Evolutionary conservation across 2,888 invertebrate genomes (phyloP), one percentile per base, ranked within the genome.

Genomic region (Apamea anceps): DNA sequence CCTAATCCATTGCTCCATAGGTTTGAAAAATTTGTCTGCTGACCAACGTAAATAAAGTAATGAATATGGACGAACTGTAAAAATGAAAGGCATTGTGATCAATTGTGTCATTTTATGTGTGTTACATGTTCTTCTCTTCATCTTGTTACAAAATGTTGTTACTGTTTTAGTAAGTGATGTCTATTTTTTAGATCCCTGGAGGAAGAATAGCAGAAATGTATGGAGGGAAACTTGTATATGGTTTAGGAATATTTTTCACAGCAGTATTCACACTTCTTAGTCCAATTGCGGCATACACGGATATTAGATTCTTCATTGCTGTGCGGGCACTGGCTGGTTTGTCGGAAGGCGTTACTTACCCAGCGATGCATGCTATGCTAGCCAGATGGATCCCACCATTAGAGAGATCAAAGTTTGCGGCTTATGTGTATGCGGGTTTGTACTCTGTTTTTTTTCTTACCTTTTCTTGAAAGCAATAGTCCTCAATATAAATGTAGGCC

Each of bases 341-440:
- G 93, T 98, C 98, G 0, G 99, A 99, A 97, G 99, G 99, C 57
- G 99, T 99, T 10, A 99, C 99, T 13, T 99, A 99, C 95, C 99
- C 99, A 28, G 98, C 99, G 0, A 99, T 99, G 99, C 99, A 99
- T 94, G 98, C 98, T 32, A 98, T 99, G 98, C 96, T 99, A 91
- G 99, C 99, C 0, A 97, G 98, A 86, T 99, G 99, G 99, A 98
- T 99, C 75, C 99, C 99, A 12, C 99, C 99, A 2, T 94, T 98
- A 90, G 99, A 99, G 94, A 97, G 99, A 89, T 98, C 98, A 75
- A 98, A 98, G 94, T 98, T 99, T 94, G 99, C 99, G 21, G 99
- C 99, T 54, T 97, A 98, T 93, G 98, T 98, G 10, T 99, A 99
- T 96, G 98, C 98, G 85, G 98, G 98, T 98, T 93, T 92, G 93